phyloP scores from a whole-genome alignment of 2,797 vertebrate genomes.

The Halcyon chelicuti region DNA sequence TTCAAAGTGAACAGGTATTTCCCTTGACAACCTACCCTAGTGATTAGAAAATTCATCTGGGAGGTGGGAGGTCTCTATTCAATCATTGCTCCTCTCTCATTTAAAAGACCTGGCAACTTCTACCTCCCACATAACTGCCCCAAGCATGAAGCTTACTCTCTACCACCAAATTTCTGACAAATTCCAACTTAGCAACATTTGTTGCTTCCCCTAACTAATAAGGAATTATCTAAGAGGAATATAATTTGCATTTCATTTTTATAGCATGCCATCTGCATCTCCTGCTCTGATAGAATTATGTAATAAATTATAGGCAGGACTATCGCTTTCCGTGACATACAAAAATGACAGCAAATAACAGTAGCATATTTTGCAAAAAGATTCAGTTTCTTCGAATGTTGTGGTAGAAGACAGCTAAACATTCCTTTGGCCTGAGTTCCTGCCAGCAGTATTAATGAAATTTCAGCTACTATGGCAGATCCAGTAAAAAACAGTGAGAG shows the following conservation, averaged over 20 bases:
- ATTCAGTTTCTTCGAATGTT: background rate
- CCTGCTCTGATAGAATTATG: background rate
- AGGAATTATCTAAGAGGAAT: background rate
- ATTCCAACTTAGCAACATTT: background rate
- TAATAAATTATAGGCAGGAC: background rate
- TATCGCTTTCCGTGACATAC: background rate
- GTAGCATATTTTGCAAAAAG: background rate
- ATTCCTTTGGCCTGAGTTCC: background rate
- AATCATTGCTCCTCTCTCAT: background rate
- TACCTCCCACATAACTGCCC: background rate
- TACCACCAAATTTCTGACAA: background rate
- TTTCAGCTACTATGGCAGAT: background rate
- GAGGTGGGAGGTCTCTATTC: background rate
- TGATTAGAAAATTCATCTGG: background rate
- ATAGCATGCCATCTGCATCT: slow-evolving; percentile 23
- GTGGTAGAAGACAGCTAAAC: background rate
- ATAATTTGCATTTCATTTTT: slow-evolving; percentile 21
- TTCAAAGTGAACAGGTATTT: background rate
- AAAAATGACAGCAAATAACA: slow-evolving; percentile 5
- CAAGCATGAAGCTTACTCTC: background rate
- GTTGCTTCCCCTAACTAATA: background rate
- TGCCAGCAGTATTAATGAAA: background rate
- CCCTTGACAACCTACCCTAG: background rate
- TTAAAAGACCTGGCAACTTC: background rate
- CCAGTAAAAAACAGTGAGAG: background rate